Base-by-base conservation (phyloP, 2,113 vertebrate species). In the Triplophysa dalaica region DNA sequence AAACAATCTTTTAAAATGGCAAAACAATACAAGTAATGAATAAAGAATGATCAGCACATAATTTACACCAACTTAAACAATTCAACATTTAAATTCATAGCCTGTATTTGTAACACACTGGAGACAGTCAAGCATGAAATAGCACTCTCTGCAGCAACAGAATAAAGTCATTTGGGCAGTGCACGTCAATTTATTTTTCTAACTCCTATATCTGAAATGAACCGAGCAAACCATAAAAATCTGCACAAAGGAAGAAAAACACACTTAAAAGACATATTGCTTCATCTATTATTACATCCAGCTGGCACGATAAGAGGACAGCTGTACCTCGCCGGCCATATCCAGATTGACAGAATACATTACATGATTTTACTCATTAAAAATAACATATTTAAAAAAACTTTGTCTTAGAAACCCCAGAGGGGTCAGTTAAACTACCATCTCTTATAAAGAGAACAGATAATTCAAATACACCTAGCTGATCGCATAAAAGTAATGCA, bases 391-490 rank as follows among this genome's bases (percentile, higher is more conserved):
- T n/a, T 16, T 50, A 2, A 56, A 56, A 43, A 54, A 45, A 45
- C 13, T n/a, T 75, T 62, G 56, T 54, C 41, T 73, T 29, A 73
- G 26, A 80, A 73, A 75, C 81, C 82, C 72, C 63, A 70, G 48
- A 45, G 9, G 56, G 81, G 84, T 63, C 45, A 69, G 65, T 50
- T 29, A 3, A 58, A 48, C 50, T 60, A 14, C 12, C 0, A 48
- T 85, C 84, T 85, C 84, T 85, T 85, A 83, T 74, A 74, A 85
- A 85, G 84, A 85, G 84, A 85, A 80, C 17, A 8, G 26, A 66
- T 74, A 7, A 70, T 41, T 56, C 41, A 73, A 58, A 77, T 58
- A 80, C 24, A 29, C n/a, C 10, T 0, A 43, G 41, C 21, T 58
- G 61, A 73, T 45, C 29, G 33, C 43, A 21, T 62, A 63, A 70